Conservation (phyloP, 2,113 vertebrate genomes). For the Epinephelus fuscoguttatus region DNA sequence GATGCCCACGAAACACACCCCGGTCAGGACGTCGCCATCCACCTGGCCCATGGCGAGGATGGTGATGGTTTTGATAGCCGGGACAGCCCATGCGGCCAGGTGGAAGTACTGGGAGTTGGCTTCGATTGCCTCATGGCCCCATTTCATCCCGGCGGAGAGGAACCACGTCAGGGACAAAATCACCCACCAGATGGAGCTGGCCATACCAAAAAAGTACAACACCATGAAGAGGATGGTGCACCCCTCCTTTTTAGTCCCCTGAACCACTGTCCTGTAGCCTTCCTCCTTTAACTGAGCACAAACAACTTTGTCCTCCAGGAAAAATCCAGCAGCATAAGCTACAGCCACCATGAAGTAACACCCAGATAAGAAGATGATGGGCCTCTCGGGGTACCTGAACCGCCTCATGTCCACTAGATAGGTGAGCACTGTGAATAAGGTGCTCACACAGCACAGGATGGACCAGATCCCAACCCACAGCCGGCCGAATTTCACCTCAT, state of each 20-base stretch:
- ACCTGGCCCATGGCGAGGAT: slow-evolving; percentile 98
- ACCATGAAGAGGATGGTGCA: slow-evolving; percentile 99
- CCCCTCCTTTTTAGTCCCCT: slow-evolving; percentile 98
- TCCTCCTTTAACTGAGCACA: slow-evolving; percentile 94
- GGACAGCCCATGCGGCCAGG: slow-evolving; percentile 97
- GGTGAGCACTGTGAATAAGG: slow-evolving; percentile 96
- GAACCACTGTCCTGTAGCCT: slow-evolving; percentile 94
- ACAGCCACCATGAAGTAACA: slow-evolving; percentile 99
- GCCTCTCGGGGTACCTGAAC: slow-evolving; percentile 96
- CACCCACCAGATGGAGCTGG: slow-evolving; percentile 99
- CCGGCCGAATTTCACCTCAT: slow-evolving; percentile 94
- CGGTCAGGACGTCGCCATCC: slow-evolving; percentile 95
- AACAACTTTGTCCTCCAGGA: slow-evolving; percentile 94
- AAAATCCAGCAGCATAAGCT: slow-evolving; percentile 94
- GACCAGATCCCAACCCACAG: slow-evolving; percentile 98
- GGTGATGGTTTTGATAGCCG: slow-evolving; percentile 97
- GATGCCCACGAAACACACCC: slow-evolving; percentile 97
- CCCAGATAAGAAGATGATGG: slow-evolving; percentile 97
- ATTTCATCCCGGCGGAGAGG: slow-evolving; percentile 97
- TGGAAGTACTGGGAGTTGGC: slow-evolving; percentile 99
- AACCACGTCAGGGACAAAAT: slow-evolving; percentile 98
- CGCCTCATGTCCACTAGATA: slow-evolving; percentile 97
- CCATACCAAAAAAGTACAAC: slow-evolving; percentile 98
- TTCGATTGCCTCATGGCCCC: slow-evolving; percentile 98
- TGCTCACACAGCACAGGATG: slow-evolving; percentile 94